Conservation (phyloP, 2,797 vertebrate genomes). For the Chelidonichthys spinosus region DNA sequence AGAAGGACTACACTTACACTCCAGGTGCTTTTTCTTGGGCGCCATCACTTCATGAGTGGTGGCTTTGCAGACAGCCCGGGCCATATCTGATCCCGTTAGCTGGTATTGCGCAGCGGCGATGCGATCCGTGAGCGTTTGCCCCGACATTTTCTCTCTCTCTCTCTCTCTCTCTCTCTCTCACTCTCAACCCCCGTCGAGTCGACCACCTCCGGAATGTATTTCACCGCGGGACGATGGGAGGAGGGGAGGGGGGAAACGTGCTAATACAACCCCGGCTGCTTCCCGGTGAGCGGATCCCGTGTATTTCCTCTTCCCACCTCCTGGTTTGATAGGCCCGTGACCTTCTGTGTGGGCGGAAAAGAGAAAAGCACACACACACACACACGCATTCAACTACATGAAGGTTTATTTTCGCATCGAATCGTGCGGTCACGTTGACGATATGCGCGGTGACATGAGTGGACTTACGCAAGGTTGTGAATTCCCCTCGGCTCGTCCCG, state of each 20-base stretch:
- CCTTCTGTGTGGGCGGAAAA: slow-evolving; percentile 71
- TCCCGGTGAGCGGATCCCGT: slow-evolving; percentile 40
- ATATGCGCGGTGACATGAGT: slow-evolving; percentile 49
- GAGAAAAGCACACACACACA: slow-evolving; percentile 31
- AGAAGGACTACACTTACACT: slow-evolving; percentile 91
- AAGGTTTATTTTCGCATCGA: slow-evolving; percentile 12
- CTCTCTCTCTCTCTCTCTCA: too few relatives aligned
- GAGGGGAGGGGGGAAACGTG: slow-evolving; percentile 5
- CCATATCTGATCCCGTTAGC: slow-evolving; percentile 98
- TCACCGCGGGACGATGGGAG: slow-evolving; percentile 46
- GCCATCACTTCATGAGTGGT: slow-evolving; percentile 99
- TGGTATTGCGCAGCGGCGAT: slow-evolving; percentile 99
- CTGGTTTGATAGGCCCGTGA: slow-evolving; percentile 63
- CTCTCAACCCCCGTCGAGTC: slow-evolving; percentile 32
- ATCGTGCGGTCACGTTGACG: slow-evolving; percentile 47
- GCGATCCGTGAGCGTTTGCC: slow-evolving; percentile 99
- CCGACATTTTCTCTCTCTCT: slow-evolving; percentile 93
- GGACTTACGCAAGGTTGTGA: slow-evolving; percentile 78
- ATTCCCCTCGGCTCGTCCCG: slow-evolving; percentile 68
- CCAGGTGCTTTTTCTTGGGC: slow-evolving; percentile 99
- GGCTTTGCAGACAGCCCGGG: slow-evolving; percentile 98
- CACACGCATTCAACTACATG: slow-evolving; percentile 15
- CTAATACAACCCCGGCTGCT: slow-evolving; percentile 27
- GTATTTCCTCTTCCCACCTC: slow-evolving; percentile 48
- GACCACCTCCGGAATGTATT: slow-evolving; percentile 72